Evolutionary conservation across 1,140 invertebrate species (phyloP).

Genomic region (Drosophila kepulauana): DNA sequence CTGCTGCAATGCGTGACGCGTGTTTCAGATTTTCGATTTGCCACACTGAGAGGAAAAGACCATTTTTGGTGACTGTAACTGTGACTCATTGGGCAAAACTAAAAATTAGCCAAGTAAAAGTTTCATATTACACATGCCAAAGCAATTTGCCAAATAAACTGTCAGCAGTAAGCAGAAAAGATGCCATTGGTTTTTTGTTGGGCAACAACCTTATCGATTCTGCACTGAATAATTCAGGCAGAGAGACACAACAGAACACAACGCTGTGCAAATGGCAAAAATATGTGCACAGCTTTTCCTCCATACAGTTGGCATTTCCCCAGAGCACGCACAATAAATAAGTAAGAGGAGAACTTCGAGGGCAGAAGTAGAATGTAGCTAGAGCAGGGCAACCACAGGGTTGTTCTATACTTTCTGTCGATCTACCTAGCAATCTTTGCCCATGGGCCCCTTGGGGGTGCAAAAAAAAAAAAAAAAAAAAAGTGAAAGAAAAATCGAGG

Average conservation of each 20-base stretch:
- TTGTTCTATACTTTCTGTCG: slow-evolving; percentile 35
- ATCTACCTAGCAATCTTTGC: slow-evolving; percentile 37
- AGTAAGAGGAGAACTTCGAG: slow-evolving; percentile 15
- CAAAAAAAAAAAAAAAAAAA: neutral
- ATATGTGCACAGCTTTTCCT: slow-evolving; percentile 45
- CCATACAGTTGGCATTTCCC: slow-evolving; percentile 38
- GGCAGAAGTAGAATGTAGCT: neutral
- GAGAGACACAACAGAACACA: neutral
- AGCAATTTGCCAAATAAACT: slow-evolving; percentile 83
- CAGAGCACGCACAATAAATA: slow-evolving; percentile 74
- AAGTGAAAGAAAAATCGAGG: slow-evolving; percentile 23
- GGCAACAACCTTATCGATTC: slow-evolving; percentile 62
- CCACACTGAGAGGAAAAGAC: slow-evolving; percentile 40
- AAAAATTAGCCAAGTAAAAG: slow-evolving; percentile 78
- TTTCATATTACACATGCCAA: slow-evolving; percentile 77
- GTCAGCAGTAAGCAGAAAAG: slow-evolving; percentile 71
- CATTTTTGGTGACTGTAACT: slow-evolving; percentile 29
- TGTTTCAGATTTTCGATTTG: slow-evolving; percentile 82
- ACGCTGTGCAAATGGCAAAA: slow-evolving; percentile 43
- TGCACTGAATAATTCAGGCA: slow-evolving; percentile 69
- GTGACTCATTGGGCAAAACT: slow-evolving; percentile 51
- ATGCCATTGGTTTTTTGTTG: slow-evolving; percentile 48
- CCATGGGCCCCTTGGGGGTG: slow-evolving; percentile 13
- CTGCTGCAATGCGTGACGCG: slow-evolving; percentile 59
- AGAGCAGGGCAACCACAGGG: slow-evolving; percentile 39